Evolutionary conservation across 2,888 invertebrate genomes (phyloP), one percentile per base, ranked within the genome.

Genomic region (Tortricodes alternella): DNA sequence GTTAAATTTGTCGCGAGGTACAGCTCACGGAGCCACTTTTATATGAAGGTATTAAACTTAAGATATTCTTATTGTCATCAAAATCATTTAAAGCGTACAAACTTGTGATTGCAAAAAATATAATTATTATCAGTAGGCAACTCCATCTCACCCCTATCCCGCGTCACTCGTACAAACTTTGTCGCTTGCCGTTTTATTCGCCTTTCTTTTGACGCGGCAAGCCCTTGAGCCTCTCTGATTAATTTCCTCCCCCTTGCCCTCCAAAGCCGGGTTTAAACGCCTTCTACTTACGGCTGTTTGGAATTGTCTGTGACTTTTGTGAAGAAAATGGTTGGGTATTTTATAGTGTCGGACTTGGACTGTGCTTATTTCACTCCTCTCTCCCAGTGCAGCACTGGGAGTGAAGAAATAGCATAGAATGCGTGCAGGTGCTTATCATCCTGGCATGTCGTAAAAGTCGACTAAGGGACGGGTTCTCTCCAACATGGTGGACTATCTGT

Each of bases 161-260:
- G 46, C 62, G 53, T 67, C 65, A 63, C 67, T 59, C 66, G 62
- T 68, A 70, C 75, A 83, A 85, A 85, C 85, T 89, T 89, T 89
- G 89, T 88, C 90, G 85, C 86, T 87, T 88, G 88, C 85, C 85
- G 80, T 89, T 90, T 89, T 90, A 89, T 90, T 89, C 85, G 85
- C 76, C 83, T 89, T 91, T 91, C 91, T 91, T 91, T 91, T 91
- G 91, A 89, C 89, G 89, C 89, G 85, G 76, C 80, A 76, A 83
- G 83, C 86, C 80, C 83, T 83, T 88, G 84, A 89, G 85, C 89
- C 85, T 59, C 74, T 76, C 89, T 90, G 90, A 89, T 89, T 89
- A 89, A 91, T 90, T 89, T 80, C 83, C 65, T 73, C 71, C 76
- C 78, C 73, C 82, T 79, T 58, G 53, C 49, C 62, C 63, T 59